Percentiles rank a stretch among this genome's conserved stretches.
These are phyloP conservation scores for Acanthornis magna DNA, from an alignment of 2,797 vertebrate genomes.

Conservation along the genomic window DNA sequence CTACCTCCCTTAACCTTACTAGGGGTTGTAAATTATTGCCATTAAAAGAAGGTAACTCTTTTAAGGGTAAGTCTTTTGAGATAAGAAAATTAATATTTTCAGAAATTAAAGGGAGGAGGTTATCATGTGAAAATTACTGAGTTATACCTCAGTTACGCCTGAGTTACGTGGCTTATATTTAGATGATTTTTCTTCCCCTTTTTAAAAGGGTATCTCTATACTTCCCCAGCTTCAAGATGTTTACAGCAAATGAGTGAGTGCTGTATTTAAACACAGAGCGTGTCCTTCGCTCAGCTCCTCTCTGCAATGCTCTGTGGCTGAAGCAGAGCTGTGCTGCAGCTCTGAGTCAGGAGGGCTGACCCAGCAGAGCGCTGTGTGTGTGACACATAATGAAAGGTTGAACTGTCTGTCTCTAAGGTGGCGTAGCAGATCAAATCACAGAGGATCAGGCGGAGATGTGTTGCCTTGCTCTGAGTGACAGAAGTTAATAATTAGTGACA, in stretches of 20 bases:
- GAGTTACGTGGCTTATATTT: neutral
- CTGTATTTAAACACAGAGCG: neutral
- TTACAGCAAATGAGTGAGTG: neutral
- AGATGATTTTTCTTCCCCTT: neutral
- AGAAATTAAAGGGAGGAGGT: neutral
- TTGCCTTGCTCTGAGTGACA: conserved; percentile 98
- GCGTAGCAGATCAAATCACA: conserved; percentile 87
- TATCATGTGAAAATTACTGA: neutral
- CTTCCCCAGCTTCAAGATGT: neutral
- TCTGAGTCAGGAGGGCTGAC: conserved; percentile 82
- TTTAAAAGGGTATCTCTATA: neutral
- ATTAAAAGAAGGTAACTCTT: neutral
- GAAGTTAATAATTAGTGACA: conserved; percentile 99
- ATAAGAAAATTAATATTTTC: conserved; percentile 68
- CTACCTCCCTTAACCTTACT: neutral
- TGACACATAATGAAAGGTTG: conserved; percentile 84
- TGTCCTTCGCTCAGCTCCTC: neutral
- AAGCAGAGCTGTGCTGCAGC: conserved; percentile 63
- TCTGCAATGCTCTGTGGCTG: neutral
- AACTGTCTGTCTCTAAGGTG: conserved; percentile 84
- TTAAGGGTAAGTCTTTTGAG: neutral
- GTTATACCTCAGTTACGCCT: too few relatives aligned
- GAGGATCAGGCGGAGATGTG: conserved; percentile 79
- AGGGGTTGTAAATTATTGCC: neutral
- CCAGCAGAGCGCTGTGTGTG: conserved; percentile 76